Evolutionary conservation across 2,797 vertebrate genomes (phyloP), one percentile per base, ranked within the genome.

Genomic region (Falco peregrinus): DNA sequence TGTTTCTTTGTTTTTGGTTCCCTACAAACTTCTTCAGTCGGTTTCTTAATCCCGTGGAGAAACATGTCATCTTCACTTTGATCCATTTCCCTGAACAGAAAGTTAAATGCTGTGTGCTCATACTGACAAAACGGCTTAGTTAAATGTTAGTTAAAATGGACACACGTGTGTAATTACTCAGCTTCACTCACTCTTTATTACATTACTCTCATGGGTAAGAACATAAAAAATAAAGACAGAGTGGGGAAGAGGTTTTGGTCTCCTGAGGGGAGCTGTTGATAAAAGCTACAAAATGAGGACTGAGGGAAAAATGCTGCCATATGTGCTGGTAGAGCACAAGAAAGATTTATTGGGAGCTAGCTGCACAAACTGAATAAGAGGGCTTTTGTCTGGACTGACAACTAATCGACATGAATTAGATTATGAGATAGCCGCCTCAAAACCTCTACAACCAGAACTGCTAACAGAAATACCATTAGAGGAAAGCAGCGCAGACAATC

Each of bases 401-500:
- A 64, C 76, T 87, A 96, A 96, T 87, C 93, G 93, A 85, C 91
- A 90, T 37, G 90, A 95, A 91, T 96, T 95, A 94, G 94, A 95
- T 97, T 96, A 95, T 61, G 0, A 93, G 88, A 94, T 95, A 96
- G 64, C 71, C 87, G 81, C 18, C 78, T 90, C 51, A 74, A 88
- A 96, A 84, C 60, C 51, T 87, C 87, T 81, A 54, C 10, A 18
- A 47, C 33, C n/a, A 90, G 81, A 84, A 61, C 64, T 73, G 51
- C 33, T 83, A 91, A 84, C 68, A 90, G 61, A 91, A 90, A 93
- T 29, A 60, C 61, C 54, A 74, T 79, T 51, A 74, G 64, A 84
- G 53, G 47, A 89, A 83, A 92, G 29, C 4, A 5, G 37, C 3
- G 2, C 47, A 86, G 75, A 85, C 45, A 68, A 76, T 25, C 48